Evolutionary conservation across 2,797 vertebrate species (phyloP).

Genomic region (Macroramphosus scolopax): DNA sequence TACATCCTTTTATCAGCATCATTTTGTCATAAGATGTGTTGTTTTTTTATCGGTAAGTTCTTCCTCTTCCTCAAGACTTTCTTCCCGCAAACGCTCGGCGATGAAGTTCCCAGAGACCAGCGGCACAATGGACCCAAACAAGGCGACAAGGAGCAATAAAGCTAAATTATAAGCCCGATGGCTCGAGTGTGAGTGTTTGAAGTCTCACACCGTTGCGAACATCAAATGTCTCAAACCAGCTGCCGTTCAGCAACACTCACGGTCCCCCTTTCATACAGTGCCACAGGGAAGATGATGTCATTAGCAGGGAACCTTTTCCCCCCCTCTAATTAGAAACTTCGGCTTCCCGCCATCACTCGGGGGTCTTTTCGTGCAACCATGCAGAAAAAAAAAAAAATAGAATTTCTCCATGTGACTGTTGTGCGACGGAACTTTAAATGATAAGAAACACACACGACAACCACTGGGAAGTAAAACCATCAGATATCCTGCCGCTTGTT

Average conservation of each 20-base stretch:
- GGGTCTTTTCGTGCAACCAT: conserved; percentile 58
- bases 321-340: conserved; percentile 78
- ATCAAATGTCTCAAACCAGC: conserved; percentile 70
- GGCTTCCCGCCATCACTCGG: conserved; percentile 58
- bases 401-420: too few species aligned
- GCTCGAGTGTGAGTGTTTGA: conserved; percentile 57
- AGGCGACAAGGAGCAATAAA: conserved; percentile 61
- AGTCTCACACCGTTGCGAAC: conserved; percentile 56
- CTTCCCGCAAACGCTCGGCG: conserved; percentile 36
- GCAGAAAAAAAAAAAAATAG: too few species aligned
- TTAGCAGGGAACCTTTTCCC: conserved; percentile 57
- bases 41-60: conserved; percentile 18
- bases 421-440: too few species aligned
- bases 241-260: conserved; percentile 55
- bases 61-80: conserved; percentile 43
- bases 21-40: conserved; percentile 9
- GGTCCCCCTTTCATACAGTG: conserved; percentile 19
- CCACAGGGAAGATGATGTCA: conserved; percentile 73
- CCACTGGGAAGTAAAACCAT: conserved; percentile 55
- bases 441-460: conserved; percentile 64
- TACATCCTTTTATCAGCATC: neutral
- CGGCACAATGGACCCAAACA: conserved; percentile 45
- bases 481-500: conserved; percentile 49
- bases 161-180: conserved; percentile 64
- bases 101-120: conserved; percentile 56